Evolutionary conservation across 2,797 vertebrate species (phyloP), one percentile per base, ranked within the genome.

Genomic region (Artibeus lituratus): DNA sequence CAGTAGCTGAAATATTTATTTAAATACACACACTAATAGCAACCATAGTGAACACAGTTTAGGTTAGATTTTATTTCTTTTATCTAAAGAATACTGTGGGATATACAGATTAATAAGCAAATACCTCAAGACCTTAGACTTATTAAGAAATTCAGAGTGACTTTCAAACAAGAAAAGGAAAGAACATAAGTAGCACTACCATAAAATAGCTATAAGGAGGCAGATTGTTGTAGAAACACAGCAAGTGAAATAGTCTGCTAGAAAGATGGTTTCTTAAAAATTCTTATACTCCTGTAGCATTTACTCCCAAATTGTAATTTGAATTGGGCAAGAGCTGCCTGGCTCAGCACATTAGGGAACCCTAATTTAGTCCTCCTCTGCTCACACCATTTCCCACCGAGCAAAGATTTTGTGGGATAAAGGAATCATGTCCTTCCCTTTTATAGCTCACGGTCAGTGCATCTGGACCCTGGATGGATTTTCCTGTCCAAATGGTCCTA

Each of bases 91-190:
- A 59, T 91, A 29, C 59, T 65, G 47, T 24, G 42, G 8, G 37
- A 81, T 87, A 49, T 65, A 55, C 2, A 44, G 18, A 87, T 24
- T 21, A 86, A 39, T 49, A 26, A 85, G 35, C 39, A 93, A 81
- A 55, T 29, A 83, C 47, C 29, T 89, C 7, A 83, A 80, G n/a
- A 72, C 49, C 37, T 81, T 69, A 16, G n/a, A 35, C 55, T 76
- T 82, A 3, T 80, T 77, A 84, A 32, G 39, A 32, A 12, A 95
- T 77, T 76, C 14, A 47, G 57, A 72, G 29, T 74, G 37, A 44
- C 3, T 91, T 90, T 94, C 21, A 77, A 89, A 94, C 18, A 85
- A 69, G 32, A 32, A 81, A 81, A 96, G 51, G 77, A 73, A 90
- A 42, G 73, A 74, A 80, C 8, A 29, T 8, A 1, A 51, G 29